These are phyloP conservation scores for Drosophila mayaguana DNA, from an alignment of 2,888 invertebrate species.

Conservation along the genomic window DNA sequence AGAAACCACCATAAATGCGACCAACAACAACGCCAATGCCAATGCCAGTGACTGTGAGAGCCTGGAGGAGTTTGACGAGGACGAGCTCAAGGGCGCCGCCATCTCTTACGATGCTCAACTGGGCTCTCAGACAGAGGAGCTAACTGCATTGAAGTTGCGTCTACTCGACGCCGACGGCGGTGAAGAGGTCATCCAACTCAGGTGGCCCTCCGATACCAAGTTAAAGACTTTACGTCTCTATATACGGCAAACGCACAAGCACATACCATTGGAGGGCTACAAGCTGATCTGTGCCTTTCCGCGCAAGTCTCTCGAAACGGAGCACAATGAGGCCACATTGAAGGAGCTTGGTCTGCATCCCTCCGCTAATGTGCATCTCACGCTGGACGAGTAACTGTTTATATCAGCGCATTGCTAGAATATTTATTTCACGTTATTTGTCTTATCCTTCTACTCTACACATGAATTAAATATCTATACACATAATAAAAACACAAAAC, in stretches of 20 bases:
- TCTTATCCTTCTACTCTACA: slow-evolving; percentile 27
- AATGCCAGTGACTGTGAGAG: slow-evolving; percentile 71
- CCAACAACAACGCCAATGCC: slow-evolving; percentile 50
- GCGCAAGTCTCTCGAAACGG: slow-evolving; percentile 81
- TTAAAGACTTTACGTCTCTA: slow-evolving; percentile 81
- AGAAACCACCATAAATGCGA: slow-evolving; percentile 29
- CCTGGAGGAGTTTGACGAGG: slow-evolving; percentile 75
- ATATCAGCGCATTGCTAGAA: slow-evolving; percentile 14
- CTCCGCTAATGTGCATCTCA: slow-evolving; percentile 84
- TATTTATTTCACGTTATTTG: slow-evolving; percentile 52
- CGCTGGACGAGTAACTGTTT: slow-evolving; percentile 80
- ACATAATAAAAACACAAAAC: slow-evolving; percentile 28
- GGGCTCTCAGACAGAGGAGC: slow-evolving; percentile 68
- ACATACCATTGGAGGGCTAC: slow-evolving; percentile 82
- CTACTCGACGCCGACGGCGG: slow-evolving; percentile 75
- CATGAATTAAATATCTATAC: slow-evolving; percentile 47
- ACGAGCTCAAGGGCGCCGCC: slow-evolving; percentile 63
- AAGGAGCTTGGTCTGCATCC: slow-evolving; percentile 84
- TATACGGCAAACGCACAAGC: slow-evolving; percentile 81
- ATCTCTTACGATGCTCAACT: slow-evolving; percentile 74
- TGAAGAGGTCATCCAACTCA: slow-evolving; percentile 82
- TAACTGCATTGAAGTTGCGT: slow-evolving; percentile 82
- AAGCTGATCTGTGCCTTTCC: slow-evolving; percentile 84
- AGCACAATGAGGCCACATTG: slow-evolving; percentile 77
- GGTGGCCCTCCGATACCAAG: slow-evolving; percentile 84